Base-by-base conservation (phyloP, 2,888 invertebrate species). In the Thecocarcelia acutangulata region DNA sequence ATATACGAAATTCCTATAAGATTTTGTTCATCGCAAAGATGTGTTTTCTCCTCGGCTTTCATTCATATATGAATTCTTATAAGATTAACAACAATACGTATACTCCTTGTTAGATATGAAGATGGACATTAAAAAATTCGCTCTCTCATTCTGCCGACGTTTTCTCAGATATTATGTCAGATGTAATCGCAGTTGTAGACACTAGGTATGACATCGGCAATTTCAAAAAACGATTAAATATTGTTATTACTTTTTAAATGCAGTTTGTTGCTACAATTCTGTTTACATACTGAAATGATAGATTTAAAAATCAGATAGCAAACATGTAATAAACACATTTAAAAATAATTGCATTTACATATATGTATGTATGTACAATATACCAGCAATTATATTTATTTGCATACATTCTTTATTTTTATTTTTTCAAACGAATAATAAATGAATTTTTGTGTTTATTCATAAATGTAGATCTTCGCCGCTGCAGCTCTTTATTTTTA, bases 241-340 rank as follows among this genome's bases (percentile, higher is more conserved):
- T n/a, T 5, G n/a, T n/a, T n/a, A 5, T 33, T 17, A 33, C n/a
- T 11, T 15, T 4, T 8, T 9, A 13, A 37, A 0, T n/a, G 40
- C 15, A 24, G 24, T 4, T 13, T 19, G 12, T n/a, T 6, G 70
- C 24, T 6, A 4, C 1, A 11, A 48, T 58, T 70, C 48, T 70
- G 58, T 58, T 59, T 40, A n/a, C n/a, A 0, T 19, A 0, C 3
- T 13, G 5, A n/a, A 5, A 8, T 8, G 9, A 33, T 0, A 19
- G 58, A 59, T 72, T 58, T 50, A 13, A 12, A 72, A 9, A 59
- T 61, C n/a, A 11, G 59, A 59, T 72, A 40, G 17, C 13, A 40
- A n/a, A 37, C 37, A 56, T 56, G 46, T n/a, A 64, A 46, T 6
- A 46, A 5, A 3, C 44, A 61, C 48, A 59, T 61, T 52, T 37